Evolutionary conservation across 2,797 vertebrate genomes (phyloP).

Genomic region (Myotis myotis): DNA sequence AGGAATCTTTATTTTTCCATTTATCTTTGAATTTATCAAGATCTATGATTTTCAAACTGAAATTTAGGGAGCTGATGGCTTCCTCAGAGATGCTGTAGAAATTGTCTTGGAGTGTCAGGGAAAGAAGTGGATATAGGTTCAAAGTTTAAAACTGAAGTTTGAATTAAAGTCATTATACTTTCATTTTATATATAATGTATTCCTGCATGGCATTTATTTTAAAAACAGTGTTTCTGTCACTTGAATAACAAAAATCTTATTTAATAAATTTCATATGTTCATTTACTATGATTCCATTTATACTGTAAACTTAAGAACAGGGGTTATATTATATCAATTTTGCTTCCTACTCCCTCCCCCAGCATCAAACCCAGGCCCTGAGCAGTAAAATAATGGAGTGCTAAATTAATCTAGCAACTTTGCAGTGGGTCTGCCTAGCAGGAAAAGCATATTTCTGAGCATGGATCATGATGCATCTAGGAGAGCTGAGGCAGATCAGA

Average conservation of each 20-base stretch:
- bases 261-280: background rate
- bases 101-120: background rate
- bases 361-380: background rate
- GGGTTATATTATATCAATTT: background rate
- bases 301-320: background rate
- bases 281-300: background rate
- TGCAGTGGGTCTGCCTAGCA: background rate
- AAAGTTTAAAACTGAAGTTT: background rate
- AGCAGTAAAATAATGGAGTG: background rate
- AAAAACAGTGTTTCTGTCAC: background rate
- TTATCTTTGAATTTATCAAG: conserved; percentile 14
- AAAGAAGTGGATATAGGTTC: background rate
- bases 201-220: background rate
- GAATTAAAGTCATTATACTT: background rate
- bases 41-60: background rate
- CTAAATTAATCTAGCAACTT: background rate
- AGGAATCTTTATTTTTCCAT: conserved; percentile 2
- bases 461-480: background rate
- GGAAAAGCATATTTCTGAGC: background rate
- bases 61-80: background rate
- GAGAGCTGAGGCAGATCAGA: background rate
- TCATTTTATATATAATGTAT: background rate
- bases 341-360: background rate
- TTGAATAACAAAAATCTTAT: background rate
- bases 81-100: background rate